Evolutionary conservation across 2,888 invertebrate species (phyloP), one percentile per base, ranked within the genome.

Genomic region (Acholoe squamosa): DNA sequence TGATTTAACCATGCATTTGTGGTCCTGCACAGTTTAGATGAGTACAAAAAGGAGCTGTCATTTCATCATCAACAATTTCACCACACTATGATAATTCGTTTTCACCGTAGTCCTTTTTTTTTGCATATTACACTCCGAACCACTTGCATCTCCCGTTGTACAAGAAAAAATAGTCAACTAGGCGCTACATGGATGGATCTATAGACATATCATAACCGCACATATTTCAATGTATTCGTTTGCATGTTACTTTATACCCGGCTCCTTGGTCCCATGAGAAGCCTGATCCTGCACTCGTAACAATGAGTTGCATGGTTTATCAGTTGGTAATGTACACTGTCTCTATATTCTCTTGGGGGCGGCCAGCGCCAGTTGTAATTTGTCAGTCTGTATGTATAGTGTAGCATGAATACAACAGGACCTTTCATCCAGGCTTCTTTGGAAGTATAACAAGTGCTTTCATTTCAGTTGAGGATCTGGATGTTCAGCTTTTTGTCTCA

Each of bases 281-380:
- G 61, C 61, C 61, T 61, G 43, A 43, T 43, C 61, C 22, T 22
- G 25, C 19, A 61, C 61, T 61, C 19, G 5, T n/a, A 61, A 61
- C n/a, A 19, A 19, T 3, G 61, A n/a, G 61, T n/a, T 22, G 3
- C 19, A n/a, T 5, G 61, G 3, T n/a, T 61, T n/a, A 22, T n/a
- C 61, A 61, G 25, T n/a, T 61, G 19, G 61, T 61, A 61, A n/a
- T n/a, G 19, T 61, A n/a, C 19, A 61, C 19, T n/a, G 61, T 61
- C 43, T 10, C 19, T 19, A 71, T 22, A 28, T 71, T 25, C 3
- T 14, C 28, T 3, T 7, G 14, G 16, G 19, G 43, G 80, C 80
- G 80, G 33, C 80, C 80, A 80, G 80, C 80, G 80, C 80, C 43
- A 25, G 43, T n/a, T 7, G 19, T 80, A 16, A 19, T 80, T 80